Percentiles rank a stretch among this genome's conserved stretches.
Conservation (phyloP, 1,140 invertebrate genomes). For the Drosophila simulans region DNA sequence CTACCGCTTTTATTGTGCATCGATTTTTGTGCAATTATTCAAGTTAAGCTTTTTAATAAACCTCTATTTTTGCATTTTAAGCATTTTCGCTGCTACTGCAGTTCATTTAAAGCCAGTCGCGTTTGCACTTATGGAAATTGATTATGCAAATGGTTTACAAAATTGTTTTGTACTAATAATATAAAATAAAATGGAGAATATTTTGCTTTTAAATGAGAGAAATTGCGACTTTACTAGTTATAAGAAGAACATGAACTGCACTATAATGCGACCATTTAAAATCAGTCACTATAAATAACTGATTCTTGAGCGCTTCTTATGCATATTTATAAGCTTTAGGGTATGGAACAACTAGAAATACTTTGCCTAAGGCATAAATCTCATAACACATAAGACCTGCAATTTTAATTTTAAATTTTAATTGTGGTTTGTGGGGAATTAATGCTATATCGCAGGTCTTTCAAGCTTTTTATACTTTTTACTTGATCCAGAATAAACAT, state of each 20-base stretch:
- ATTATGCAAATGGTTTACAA: slow-evolving; percentile 45
- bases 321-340: slow-evolving; percentile 40
- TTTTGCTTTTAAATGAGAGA: not conserved
- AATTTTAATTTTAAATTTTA: slow-evolving; percentile 21
- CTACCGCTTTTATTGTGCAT: slow-evolving; percentile 13
- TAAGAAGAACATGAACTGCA: too few relatives aligned
- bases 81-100: not conserved
- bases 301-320: slow-evolving; percentile 4
- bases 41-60: slow-evolving; percentile 1
- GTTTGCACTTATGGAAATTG: slow-evolving; percentile 28
- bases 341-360: slow-evolving; percentile 21
- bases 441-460: slow-evolving; percentile 1
- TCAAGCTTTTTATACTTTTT: not conserved
- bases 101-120: slow-evolving; percentile 21
- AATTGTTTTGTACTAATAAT: slow-evolving; percentile 16
- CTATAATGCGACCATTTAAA: not conserved
- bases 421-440: not conserved
- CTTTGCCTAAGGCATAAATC: slow-evolving; percentile 33
- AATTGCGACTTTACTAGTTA: not conserved
- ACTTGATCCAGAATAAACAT: not conserved
- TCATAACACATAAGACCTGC: slow-evolving; percentile 8
- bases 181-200: not conserved
- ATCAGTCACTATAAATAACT: slow-evolving; percentile 20
- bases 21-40: slow-evolving; percentile 35
- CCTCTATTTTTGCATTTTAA: slow-evolving; percentile 22